Conservation (phyloP, 2,113 vertebrate species). For the Sclerurus mexicanus region DNA sequence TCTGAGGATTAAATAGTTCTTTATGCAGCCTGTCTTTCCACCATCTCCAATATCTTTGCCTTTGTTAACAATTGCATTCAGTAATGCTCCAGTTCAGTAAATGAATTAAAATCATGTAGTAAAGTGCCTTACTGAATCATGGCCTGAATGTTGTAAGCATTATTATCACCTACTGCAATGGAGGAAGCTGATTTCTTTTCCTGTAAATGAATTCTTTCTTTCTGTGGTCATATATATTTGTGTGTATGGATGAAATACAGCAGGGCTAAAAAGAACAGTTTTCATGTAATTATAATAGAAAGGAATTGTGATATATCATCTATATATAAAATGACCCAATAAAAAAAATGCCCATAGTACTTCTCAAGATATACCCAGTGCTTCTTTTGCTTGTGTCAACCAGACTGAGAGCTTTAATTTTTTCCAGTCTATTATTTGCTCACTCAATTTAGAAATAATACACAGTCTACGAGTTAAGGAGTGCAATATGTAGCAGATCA, state of each 20-base stretch:
- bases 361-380: constrained; percentile 33
- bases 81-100: neutral
- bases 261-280: neutral
- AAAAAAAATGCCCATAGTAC: constrained; percentile 18
- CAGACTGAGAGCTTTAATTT: constrained; percentile 66
- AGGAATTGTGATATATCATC: constrained; percentile 16
- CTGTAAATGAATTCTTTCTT: constrained; percentile 33
- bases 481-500: constrained; percentile 38
- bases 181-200: neutral
- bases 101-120: constrained; percentile 8
- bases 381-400: constrained; percentile 44
- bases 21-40: neutral
- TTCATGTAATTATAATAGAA: constrained; percentile 25
- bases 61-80: constrained; percentile 33
- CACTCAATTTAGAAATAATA: constrained; percentile 28
- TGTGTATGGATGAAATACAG: neutral
- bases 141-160: neutral
- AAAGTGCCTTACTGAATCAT: constrained; percentile 24
- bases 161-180: neutral
- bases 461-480: neutral
- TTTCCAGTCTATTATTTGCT: constrained; percentile 33
- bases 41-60: neutral
- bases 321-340: constrained; percentile 32
- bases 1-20: neutral
- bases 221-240: neutral